phyloP scores from a whole-genome alignment of 2,888 invertebrate species.

The Agrypnus murinus region DNA sequence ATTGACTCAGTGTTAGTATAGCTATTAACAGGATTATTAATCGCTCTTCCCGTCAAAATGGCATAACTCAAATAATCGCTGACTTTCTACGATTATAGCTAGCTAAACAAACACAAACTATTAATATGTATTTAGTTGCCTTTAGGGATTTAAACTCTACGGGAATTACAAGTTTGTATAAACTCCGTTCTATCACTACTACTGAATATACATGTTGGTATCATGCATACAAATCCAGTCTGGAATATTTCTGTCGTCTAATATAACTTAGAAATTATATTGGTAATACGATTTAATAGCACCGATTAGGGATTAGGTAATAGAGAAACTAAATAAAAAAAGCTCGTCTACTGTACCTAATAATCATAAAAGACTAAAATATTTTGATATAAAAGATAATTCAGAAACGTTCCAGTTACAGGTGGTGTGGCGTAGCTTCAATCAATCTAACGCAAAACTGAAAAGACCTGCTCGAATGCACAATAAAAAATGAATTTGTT shows the following conservation, averaged over 20 bases:
- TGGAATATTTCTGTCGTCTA: not conserved
- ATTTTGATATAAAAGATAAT: not conserved
- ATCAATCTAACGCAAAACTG: constrained; percentile 3
- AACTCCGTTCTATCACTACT: constrained; percentile 6
- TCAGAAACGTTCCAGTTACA: not conserved
- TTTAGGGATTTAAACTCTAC: constrained; percentile 5
- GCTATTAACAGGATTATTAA: constrained; percentile 12
- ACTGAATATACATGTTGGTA: constrained; percentile 16
- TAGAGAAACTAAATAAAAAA: too few relatives aligned
- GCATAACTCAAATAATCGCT: constrained; percentile 12
- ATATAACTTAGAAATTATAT: too few relatives aligned
- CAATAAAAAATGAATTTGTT: constrained; percentile 10
- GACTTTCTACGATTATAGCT: constrained; percentile 18
- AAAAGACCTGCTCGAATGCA: not conserved
- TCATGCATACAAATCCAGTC: constrained; percentile 4
- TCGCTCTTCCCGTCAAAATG: constrained; percentile 10
- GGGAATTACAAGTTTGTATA: constrained; percentile 1
- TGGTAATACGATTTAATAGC: too few relatives aligned
- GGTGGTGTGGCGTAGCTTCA: not conserved
- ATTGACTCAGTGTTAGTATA: too few relatives aligned
- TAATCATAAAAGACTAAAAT: too few relatives aligned
- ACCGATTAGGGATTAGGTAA: too few relatives aligned
- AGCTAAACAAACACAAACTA: constrained; percentile 23
- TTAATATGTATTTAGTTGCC: constrained; percentile 32
- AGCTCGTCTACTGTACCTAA: too few relatives aligned